Evolutionary conservation across 2,113 vertebrate genomes (phyloP).

Genomic region (Cygnus atratus): DNA sequence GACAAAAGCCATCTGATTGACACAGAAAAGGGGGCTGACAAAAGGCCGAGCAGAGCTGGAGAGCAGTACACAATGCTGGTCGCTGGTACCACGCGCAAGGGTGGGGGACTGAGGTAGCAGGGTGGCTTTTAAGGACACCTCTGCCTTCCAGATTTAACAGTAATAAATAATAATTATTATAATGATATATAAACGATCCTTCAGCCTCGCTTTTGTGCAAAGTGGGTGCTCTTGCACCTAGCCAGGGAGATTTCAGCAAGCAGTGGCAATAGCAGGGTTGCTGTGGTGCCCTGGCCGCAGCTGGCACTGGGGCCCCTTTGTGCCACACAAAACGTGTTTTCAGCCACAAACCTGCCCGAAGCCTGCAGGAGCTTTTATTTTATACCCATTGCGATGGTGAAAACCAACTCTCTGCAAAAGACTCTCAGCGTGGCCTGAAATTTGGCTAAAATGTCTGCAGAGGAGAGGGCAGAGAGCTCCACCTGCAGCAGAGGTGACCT

Average conservation of each 20-base stretch:
- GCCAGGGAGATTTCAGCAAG: not conserved
- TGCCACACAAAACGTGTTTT: fast-evolving
- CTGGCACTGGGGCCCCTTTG: fast-evolving
- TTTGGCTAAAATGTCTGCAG: not conserved
- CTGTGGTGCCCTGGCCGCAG: fast-evolving
- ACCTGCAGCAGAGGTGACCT: not conserved
- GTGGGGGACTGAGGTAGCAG: not conserved
- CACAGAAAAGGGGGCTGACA: slow-evolving; percentile 66
- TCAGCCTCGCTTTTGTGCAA: fast-evolving
- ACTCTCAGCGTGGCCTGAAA: not conserved
- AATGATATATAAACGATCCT: fast-evolving
- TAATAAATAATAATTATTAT: not conserved
- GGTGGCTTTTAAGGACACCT: not conserved
- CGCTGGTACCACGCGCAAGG: not conserved
- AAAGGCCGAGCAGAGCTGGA: slow-evolving; percentile 52
- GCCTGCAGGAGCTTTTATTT: fast-evolving
- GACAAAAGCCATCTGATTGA: slow-evolving; percentile 63
- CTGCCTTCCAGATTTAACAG: fast-evolving
- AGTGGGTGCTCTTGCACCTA: fast-evolving
- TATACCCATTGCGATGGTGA: fast-evolving
- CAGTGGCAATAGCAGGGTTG: fast-evolving
- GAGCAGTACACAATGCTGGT: slow-evolving; percentile 36
- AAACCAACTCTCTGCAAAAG: not conserved
- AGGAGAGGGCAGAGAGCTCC: not conserved
- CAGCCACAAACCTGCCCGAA: not conserved